Base-by-base conservation (phyloP, 2,888 invertebrate genomes). In the Monoplex corrugatus region DNA sequence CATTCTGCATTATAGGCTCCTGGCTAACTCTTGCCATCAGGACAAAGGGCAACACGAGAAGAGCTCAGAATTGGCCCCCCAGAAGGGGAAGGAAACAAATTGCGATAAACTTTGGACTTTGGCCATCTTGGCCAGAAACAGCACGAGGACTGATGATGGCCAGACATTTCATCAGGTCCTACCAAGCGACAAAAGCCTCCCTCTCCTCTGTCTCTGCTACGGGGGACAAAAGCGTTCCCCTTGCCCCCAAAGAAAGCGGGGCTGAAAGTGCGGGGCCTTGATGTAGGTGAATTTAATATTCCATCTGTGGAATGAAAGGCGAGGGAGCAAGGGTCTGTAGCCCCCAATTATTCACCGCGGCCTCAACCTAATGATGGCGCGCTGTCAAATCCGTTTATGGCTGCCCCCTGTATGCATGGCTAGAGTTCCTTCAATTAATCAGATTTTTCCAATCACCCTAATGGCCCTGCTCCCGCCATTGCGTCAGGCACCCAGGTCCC, bases 201-300 rank as follows among this genome's bases (percentile, higher is more conserved):
- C 82, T 75, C 75, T 43, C 83, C 82, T 80, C 78, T 68, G 35
- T 57, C 87, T 78, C 87, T 80, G 50, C 87, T 57, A 1, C 3
- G 10, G 40, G 38, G 38, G 32, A 72, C 87, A 72, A 72, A 72
- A 38, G 80, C 38, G 23, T 57, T 45, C 82, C 6, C 38, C 87
- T 16, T 32, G 35, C 23, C 35, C 45, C 50, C 50, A n/a, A 57
- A 57, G 43, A n/a, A 35, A 57, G 44, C 45, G 32, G 57, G 80
- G 45, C 86, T 78, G 82, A 80, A 89, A 88, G 85, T 63, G 57
- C 85, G 45, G 78, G 63, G 86, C 89, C 78, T 82, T 89, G 89
- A 90, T 90, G 89, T 91, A 92, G 91, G 91, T 91, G 92, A 92
- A 92, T 92, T 92, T 92, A 91, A 92, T 92, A 92, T 91, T 91